Evolutionary conservation across 2,113 vertebrate species (phyloP).

Genomic region (Dryoscopus gambensis): DNA sequence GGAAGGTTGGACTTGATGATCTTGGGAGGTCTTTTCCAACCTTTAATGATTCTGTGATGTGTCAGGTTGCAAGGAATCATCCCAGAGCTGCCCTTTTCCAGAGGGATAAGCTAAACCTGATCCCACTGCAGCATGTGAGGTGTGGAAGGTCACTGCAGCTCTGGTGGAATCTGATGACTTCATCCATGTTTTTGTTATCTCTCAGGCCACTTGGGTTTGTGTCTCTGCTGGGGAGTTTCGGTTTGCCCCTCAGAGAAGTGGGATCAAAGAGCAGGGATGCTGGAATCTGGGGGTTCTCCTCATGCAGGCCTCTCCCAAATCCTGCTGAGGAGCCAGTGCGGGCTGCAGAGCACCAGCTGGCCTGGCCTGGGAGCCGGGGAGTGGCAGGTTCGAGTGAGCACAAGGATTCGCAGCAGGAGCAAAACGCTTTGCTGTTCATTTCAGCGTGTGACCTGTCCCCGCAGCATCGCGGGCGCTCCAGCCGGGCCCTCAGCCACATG

Average conservation of each 20-base stretch:
- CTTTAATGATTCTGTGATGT: fast-evolving
- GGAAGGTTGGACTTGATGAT: background rate
- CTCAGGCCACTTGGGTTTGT: background rate
- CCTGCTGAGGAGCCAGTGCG: background rate
- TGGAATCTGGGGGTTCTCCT: background rate
- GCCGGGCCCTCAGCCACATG: background rate
- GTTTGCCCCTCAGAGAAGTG: background rate
- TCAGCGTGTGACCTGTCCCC: background rate
- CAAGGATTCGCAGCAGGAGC: background rate
- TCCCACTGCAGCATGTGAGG: background rate
- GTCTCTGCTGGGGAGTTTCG: background rate
- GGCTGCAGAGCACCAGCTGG: background rate
- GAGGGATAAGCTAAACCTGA: background rate
- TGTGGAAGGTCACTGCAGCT: background rate
- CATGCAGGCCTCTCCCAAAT: background rate
- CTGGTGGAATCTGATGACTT: fast-evolving
- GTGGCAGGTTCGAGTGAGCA: background rate
- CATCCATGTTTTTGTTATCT: background rate
- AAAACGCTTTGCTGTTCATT: background rate
- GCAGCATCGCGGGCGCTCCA: background rate
- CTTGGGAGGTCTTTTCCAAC: background rate
- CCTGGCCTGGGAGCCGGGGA: background rate
- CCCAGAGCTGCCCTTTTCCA: background rate
- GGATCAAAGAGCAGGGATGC: background rate
- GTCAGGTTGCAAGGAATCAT: background rate